These are phyloP conservation scores for Morpho helenor DNA, from an alignment of 2,888 invertebrate genomes.

Conservation along the genomic window DNA sequence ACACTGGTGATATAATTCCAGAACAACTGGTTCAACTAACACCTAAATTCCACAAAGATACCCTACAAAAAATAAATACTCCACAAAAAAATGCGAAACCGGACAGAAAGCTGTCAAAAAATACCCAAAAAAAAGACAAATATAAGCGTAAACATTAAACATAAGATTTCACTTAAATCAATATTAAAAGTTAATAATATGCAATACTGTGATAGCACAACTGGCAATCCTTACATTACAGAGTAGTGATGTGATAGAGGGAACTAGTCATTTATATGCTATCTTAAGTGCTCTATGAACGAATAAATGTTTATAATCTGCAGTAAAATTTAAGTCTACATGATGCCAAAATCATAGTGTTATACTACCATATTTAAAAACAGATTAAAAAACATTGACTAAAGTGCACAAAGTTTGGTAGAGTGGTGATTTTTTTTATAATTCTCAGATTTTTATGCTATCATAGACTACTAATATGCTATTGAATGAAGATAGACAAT, in stretches of 20 bases:
- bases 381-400: too few species aligned
- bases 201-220: conserved; percentile 10
- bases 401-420: too few species aligned
- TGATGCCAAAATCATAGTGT: too few species aligned
- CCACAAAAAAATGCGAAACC: not conserved
- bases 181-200: not conserved
- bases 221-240: conserved; percentile 3
- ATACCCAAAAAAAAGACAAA: not conserved
- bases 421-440: too few species aligned
- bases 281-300: too few species aligned
- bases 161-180: conserved; percentile 29
- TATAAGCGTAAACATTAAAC: conserved; percentile 30
- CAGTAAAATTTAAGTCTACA: too few species aligned
- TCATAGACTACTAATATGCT: too few species aligned
- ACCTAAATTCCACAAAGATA: not conserved
- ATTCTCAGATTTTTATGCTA: too few species aligned
- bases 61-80: not conserved
- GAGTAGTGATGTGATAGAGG: conserved; percentile 1
- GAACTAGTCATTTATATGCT: not conserved
- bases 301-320: too few species aligned
- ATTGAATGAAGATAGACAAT: too few species aligned
- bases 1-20: not conserved
- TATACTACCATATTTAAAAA: too few species aligned
- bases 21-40: not conserved
- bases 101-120: not conserved